A percentile compares a stretch with the other conserved stretches of the same genome.
phyloP scores from a whole-genome alignment of 2,888 invertebrate genomes.

The Eudasyphora cyanicolor region DNA sequence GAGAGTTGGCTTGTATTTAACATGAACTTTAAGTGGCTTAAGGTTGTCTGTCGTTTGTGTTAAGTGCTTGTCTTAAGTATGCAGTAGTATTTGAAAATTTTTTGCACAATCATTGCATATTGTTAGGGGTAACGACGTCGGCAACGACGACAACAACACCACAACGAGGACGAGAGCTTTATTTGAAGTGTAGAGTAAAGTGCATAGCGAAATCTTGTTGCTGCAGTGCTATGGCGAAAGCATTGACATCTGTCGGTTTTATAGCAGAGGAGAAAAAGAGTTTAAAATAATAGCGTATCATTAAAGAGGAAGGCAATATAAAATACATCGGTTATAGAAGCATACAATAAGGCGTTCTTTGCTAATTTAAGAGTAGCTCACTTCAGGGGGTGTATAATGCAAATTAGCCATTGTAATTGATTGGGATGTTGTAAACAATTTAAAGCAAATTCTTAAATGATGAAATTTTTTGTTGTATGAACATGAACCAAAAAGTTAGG shows the following conservation, averaged over 20 bases:
- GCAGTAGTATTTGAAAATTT: conserved; percentile 28
- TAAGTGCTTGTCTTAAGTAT: conserved; percentile 19
- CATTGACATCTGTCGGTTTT: not conserved
- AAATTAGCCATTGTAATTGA: not conserved
- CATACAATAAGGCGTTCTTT: not conserved
- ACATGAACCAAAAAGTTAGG: too few species aligned
- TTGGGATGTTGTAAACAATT: too few species aligned
- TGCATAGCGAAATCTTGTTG: not conserved
- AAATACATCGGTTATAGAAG: not conserved
- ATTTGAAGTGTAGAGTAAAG: not conserved
- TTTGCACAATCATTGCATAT: conserved; percentile 29
- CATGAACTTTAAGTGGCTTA: conserved; percentile 56
- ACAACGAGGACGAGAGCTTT: not conserved
- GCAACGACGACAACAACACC: not conserved
- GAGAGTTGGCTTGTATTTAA: conserved; percentile 31
- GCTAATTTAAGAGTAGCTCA: not conserved
- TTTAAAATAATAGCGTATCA: not conserved
- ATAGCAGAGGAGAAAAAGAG: not conserved
- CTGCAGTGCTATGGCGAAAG: not conserved
- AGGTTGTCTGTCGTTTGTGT: conserved; percentile 42
- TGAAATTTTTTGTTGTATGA: too few species aligned
- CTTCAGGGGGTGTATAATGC: not conserved
- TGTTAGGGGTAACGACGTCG: conserved; percentile 3
- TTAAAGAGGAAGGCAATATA: conserved; percentile 6
- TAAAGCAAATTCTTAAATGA: too few species aligned